These are phyloP conservation scores for Carassius carassius DNA, from an alignment of 2,113 vertebrate species.

Conservation along the genomic window DNA sequence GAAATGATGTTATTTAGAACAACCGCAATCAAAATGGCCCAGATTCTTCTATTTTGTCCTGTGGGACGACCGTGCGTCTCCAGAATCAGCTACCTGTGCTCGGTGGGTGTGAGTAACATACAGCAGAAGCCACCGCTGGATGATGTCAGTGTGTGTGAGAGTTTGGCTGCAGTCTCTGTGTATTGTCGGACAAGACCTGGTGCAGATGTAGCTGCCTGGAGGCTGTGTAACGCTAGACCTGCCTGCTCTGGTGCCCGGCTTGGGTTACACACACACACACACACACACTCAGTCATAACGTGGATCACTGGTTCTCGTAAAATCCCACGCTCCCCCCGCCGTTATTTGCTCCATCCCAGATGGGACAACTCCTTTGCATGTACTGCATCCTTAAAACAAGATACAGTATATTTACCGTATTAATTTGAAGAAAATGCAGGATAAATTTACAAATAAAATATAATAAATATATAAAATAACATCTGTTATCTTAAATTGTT, in stretches of 20 bases:
- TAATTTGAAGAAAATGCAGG: background rate
- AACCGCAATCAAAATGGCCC: background rate
- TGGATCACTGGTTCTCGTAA: conserved; percentile 50
- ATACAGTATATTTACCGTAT: background rate
- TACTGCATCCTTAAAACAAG: conserved; percentile 31
- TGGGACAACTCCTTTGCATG: conserved; percentile 25
- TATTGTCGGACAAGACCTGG: conserved; percentile 38
- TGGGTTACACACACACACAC: conserved; percentile 28
- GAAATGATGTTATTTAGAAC: background rate
- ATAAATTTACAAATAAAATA: background rate
- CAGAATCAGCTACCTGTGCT: conserved; percentile 3
- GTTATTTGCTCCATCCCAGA: background rate
- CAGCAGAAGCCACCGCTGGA: conserved; percentile 26
- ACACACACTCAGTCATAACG: conserved; percentile 26
- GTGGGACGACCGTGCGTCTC: background rate
- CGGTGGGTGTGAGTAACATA: background rate
- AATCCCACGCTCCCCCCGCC: conserved; percentile 44
- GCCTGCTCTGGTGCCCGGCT: conserved; percentile 41
- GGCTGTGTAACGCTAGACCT: conserved; percentile 53
- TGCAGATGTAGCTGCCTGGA: conserved; percentile 53
- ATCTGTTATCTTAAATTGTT: background rate
- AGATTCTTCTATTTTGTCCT: background rate
- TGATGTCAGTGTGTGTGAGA: conserved; percentile 49
- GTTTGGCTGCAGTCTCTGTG: conserved; percentile 46
- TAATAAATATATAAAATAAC: background rate